These are phyloP conservation scores for Chaetodon trifascialis DNA, from an alignment of 2,113 vertebrate genomes.

Conservation along the genomic window DNA sequence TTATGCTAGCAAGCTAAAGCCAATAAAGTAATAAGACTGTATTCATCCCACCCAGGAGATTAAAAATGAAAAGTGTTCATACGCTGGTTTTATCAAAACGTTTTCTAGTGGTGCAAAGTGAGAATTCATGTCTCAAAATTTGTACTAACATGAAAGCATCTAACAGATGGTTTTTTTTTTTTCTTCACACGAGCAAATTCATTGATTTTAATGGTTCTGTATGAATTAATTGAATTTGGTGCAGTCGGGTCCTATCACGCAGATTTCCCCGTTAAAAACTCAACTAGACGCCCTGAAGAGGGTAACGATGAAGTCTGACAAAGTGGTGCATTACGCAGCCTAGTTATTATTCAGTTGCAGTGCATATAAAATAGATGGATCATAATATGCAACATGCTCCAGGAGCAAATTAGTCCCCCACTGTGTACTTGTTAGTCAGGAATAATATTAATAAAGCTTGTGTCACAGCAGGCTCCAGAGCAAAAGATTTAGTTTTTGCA, in stretches of 20 bases:
- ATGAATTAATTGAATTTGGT: not conserved
- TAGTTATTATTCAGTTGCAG: constrained; percentile 28
- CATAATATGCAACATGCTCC: constrained; percentile 31
- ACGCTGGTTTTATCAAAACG: not conserved
- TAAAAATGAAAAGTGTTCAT: not conserved
- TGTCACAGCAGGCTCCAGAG: not conserved
- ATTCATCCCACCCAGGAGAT: not conserved
- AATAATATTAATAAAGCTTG: constrained; percentile 3
- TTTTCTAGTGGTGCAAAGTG: not conserved
- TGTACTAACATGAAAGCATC: too few relatives aligned
- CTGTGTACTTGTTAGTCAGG: constrained; percentile 13
- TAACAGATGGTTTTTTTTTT: too few relatives aligned
- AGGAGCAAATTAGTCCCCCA: constrained; percentile 16
- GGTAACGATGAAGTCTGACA: constrained; percentile 14
- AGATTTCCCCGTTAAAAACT: constrained; percentile 9
- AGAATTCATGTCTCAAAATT: not conserved
- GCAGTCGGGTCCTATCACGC: not conserved
- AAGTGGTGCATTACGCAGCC: constrained; percentile 22
- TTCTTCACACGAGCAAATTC: not conserved
- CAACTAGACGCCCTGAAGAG: constrained; percentile 5
- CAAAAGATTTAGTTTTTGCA: not conserved
- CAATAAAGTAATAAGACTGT: not conserved
- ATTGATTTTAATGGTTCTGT: not conserved
- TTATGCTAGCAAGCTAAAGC: too few relatives aligned
- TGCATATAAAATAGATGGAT: constrained; percentile 40